phyloP scores from a whole-genome alignment of 2,113 vertebrate genomes.

The Grammomys surdaster region DNA sequence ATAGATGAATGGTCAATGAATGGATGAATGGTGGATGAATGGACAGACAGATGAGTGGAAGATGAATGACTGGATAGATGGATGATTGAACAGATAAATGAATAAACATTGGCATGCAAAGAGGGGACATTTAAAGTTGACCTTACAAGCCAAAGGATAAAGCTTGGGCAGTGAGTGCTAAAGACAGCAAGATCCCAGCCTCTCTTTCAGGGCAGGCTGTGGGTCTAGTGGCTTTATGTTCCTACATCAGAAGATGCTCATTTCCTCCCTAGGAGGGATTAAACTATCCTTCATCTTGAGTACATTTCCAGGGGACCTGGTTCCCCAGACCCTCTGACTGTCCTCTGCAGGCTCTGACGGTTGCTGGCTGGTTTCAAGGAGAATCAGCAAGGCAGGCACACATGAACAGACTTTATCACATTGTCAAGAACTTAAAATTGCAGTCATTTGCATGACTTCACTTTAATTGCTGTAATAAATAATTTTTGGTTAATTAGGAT shows the following conservation, averaged over 20 bases:
- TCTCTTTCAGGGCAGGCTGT: neutral
- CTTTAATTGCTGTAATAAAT: conserved; percentile 77
- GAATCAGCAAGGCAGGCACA: neutral
- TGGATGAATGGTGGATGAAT: neutral
- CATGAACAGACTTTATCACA: conserved; percentile 31
- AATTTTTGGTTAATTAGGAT: conserved; percentile 74
- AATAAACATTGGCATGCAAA: neutral
- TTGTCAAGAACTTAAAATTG: conserved; percentile 66
- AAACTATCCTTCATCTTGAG: too few species aligned
- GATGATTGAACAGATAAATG: neutral
- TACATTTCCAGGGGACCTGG: neutral
- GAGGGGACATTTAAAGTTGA: neutral
- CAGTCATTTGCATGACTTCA: conserved; percentile 59
- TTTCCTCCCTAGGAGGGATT: fast-evolving
- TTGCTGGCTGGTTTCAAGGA: neutral
- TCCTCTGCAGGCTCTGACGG: neutral
- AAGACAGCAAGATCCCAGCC: too few species aligned
- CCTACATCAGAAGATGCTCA: neutral
- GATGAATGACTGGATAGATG: neutral
- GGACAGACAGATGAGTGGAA: neutral
- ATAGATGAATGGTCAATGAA: too few species aligned
- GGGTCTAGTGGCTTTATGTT: neutral
- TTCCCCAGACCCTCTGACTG: neutral
- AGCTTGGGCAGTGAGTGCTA: neutral
- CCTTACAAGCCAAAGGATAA: neutral